Evolutionary conservation across 2,113 vertebrate genomes (phyloP), one percentile per base, ranked within the genome.

Genomic region (Calyptomena viridis): DNA sequence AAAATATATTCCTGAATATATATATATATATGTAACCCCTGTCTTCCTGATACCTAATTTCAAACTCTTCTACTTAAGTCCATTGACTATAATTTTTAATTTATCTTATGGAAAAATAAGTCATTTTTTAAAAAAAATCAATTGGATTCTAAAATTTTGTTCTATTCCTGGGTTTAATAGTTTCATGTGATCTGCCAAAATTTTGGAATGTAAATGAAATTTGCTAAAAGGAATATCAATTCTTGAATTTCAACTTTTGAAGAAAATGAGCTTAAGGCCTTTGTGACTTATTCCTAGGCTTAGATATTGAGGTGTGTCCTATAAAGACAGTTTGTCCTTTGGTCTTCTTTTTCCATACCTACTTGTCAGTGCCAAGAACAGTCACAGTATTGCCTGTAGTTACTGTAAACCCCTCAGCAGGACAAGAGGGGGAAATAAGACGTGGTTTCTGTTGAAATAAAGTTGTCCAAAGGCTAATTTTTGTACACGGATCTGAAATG

Each of bases 401-500:
- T 96, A 81, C 80, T 90, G 49, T 93, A 81, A 96, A 69, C 69
- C 24, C 76, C 39, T 90, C 84, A 67, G 66, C 84, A 93, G 72
- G 72, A 50, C 50, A 82, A 87, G 52, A 42, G 59, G 46, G 53
- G 50, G 53, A 84, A 90, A 87, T 88, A 85, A 77, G 42, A 63
- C 92, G 40, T 60, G 58, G 30, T 52, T 86, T 89, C 71, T 64
- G 19, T 72, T 96, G 52, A 50, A 39, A 82, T 91, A 69, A 96
- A 97, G 2, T 52, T 95, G 55, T 55, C 82, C 72, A 68, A 62
- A 80, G 49, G 95, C 94, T 94, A 69, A 94, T 97, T 97, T 96
- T 95, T 81, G 76, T 97, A 90, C 63, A 59, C 80, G 96, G 89
- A 91, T 93, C 85, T 96, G 90, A 96, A 95, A 94, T 95, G 56